phyloP scores from a whole-genome alignment of 35 echinoderm and acorn worm species.

The Apostichopus californicus region DNA sequence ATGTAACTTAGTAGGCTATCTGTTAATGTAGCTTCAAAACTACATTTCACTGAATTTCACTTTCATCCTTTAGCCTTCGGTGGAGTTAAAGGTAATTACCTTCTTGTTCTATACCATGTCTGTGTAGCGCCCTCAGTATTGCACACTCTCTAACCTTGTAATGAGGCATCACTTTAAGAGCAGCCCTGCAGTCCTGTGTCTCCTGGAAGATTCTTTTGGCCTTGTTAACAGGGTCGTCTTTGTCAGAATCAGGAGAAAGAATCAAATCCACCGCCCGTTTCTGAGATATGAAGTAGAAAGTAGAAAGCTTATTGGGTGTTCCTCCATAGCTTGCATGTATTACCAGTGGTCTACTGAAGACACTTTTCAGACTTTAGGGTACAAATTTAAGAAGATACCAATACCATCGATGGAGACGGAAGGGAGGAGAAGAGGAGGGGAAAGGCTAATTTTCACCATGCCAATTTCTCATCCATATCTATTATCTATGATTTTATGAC shows the following conservation, averaged over 20 bases:
- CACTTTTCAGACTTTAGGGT: too few relatives aligned
- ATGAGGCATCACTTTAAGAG: slow-evolving; percentile 74
- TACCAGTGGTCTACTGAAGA: background rate
- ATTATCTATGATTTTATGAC: background rate
- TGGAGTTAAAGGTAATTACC: background rate
- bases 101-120: slow-evolving; percentile 42
- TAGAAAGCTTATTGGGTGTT: background rate
- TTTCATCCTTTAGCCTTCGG: too few relatives aligned
- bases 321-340: too few relatives aligned
- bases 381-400: too few relatives aligned
- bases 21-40: too few relatives aligned
- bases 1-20: too few relatives aligned
- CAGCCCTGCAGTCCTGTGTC: slow-evolving; percentile 60
- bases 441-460: background rate
- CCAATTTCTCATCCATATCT: background rate
- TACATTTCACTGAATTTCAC: too few relatives aligned
- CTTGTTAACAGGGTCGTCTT: slow-evolving; percentile 56
- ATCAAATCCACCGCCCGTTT: slow-evolving; percentile 65
- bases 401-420: too few relatives aligned
- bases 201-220: slow-evolving; percentile 72
- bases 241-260: slow-evolving; percentile 50
- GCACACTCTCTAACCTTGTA: slow-evolving; percentile 76
- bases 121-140: slow-evolving; percentile 72
- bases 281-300: slow-evolving; percentile 26
- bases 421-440: too few relatives aligned